Conservation (phyloP, 2,797 vertebrate genomes). For the Margarornis squamiger region DNA sequence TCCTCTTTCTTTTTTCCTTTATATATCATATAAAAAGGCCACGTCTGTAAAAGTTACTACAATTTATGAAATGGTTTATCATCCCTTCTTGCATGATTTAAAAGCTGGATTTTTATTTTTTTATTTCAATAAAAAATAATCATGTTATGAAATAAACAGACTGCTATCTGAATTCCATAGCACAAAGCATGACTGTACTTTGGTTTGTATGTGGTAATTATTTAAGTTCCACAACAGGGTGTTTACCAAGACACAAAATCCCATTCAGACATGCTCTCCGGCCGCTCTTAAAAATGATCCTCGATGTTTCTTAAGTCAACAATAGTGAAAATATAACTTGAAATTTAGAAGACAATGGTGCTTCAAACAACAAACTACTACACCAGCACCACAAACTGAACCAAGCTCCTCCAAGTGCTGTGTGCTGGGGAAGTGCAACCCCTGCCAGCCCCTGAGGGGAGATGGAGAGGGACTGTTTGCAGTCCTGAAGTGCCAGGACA, state of each 20-base stretch:
- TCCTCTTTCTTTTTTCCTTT: background rate
- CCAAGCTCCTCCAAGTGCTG: background rate
- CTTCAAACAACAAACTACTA: background rate
- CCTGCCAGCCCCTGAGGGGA: background rate
- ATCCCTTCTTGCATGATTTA: fast-evolving
- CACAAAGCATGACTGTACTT: background rate
- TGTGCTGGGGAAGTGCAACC: background rate
- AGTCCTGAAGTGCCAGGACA: background rate
- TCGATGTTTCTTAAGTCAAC: background rate
- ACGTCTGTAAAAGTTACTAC: background rate
- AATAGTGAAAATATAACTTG: background rate
- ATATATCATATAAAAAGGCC: background rate
- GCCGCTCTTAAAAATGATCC: background rate
- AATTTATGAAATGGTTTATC: background rate
- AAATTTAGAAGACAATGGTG: background rate
- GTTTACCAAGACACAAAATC: background rate
- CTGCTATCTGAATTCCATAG: background rate
- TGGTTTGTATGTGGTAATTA: background rate
- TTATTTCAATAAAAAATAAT: background rate
- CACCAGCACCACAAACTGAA: background rate
- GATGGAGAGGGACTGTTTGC: background rate
- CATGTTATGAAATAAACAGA: background rate
- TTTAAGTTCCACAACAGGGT: background rate
- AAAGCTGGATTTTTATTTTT: background rate
- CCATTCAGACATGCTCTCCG: background rate